phyloP scores from a whole-genome alignment of 2,797 vertebrate genomes.

The Cetoscarus ocellatus region DNA sequence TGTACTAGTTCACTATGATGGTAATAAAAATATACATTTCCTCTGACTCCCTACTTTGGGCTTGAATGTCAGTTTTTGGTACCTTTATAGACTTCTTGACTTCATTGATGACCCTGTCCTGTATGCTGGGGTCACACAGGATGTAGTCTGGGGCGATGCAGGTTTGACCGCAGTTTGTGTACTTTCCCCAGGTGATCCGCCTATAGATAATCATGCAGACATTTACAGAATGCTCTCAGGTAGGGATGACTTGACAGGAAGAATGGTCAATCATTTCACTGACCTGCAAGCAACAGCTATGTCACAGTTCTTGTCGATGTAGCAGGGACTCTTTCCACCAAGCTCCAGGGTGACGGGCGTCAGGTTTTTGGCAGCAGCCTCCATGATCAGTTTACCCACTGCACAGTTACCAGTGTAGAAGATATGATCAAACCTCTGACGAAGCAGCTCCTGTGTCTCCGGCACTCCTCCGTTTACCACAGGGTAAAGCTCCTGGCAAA shows the following conservation, averaged over 20 bases:
- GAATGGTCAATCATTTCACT: constrained; percentile 25
- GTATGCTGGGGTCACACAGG: constrained; percentile 90
- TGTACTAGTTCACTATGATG: too few relatives aligned
- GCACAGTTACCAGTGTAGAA: constrained; percentile 89
- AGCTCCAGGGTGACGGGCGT: constrained; percentile 94
- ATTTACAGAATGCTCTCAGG: not conserved
- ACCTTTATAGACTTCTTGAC: constrained; percentile 89
- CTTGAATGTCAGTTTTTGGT: constrained; percentile 13
- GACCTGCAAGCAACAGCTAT: constrained; percentile 90
- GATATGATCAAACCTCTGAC: constrained; percentile 93
- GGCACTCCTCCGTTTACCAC: constrained; percentile 89
- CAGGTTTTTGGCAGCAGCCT: constrained; percentile 89
- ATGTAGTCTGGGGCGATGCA: constrained; percentile 96
- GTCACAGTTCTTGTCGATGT: constrained; percentile 92
- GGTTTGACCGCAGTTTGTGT: constrained; percentile 93
- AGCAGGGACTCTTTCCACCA: constrained; percentile 95
- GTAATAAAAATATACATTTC: not conserved
- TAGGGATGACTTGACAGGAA: not conserved
- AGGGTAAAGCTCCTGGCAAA: constrained; percentile 87
- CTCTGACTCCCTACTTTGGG: too few relatives aligned
- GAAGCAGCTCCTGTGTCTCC: constrained; percentile 91
- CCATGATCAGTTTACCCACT: constrained; percentile 91
- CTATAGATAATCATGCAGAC: constrained; percentile 66
- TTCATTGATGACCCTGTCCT: constrained; percentile 88
- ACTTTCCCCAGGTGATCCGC: constrained; percentile 94